A percentile compares a stretch with the other conserved stretches of the same genome.
Conservation (phyloP, 2,888 invertebrate genomes). For the Chloromyia formosa region DNA sequence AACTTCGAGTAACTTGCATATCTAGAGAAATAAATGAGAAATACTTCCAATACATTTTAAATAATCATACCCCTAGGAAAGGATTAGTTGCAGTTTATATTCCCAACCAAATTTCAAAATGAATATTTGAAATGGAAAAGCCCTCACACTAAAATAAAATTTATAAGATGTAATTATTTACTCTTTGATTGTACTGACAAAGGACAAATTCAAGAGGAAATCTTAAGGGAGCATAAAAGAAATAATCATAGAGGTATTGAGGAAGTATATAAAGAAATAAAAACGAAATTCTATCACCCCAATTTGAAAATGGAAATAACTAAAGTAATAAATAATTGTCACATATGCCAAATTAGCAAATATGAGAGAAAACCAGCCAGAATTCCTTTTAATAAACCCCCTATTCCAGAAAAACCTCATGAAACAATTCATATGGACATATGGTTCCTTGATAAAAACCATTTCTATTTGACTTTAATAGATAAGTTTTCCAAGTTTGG, state of each 20-base stretch:
- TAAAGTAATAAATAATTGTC: conserved; percentile 13
- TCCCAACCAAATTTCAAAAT: background rate
- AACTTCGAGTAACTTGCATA: too few relatives aligned
- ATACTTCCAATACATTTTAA: too few relatives aligned
- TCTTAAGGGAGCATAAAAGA: background rate
- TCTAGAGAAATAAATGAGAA: too few relatives aligned
- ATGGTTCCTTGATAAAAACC: background rate
- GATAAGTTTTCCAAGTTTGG: conserved; percentile 44
- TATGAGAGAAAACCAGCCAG: conserved; percentile 4
- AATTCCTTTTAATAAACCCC: background rate
- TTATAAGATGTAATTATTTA: background rate
- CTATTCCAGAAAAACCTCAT: conserved; percentile 8
- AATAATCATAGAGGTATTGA: too few relatives aligned
- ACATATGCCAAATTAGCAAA: background rate
- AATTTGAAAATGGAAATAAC: background rate
- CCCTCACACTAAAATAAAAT: too few relatives aligned
- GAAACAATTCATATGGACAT: conserved; percentile 7
- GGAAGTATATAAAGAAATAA: too few relatives aligned
- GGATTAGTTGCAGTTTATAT: background rate
- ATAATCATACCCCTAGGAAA: too few relatives aligned
- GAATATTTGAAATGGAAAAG: background rate
- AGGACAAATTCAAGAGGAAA: background rate
- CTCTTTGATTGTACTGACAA: too few relatives aligned
- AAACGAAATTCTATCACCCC: too few relatives aligned
- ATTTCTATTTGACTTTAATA: conserved; percentile 43